Percentiles rank a stretch among this genome's conserved stretches.
Evolutionary conservation across 2,888 invertebrate genomes (phyloP).

Genomic region (Neria commutata): DNA sequence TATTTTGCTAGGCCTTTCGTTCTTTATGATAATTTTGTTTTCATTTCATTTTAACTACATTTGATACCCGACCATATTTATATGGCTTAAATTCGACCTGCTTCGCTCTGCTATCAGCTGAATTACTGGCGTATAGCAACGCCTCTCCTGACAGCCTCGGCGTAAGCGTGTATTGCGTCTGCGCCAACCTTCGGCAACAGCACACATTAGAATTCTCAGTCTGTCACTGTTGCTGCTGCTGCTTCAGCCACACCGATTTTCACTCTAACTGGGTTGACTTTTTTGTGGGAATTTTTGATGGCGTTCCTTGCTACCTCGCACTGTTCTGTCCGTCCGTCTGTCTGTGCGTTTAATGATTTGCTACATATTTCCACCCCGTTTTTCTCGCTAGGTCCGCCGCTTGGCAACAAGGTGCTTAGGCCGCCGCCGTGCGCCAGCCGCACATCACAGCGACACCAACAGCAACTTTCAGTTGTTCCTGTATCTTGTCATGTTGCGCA

Average conservation of each 20-base stretch:
- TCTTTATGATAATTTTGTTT: not conserved
- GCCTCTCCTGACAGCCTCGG: not conserved
- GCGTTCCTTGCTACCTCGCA: not conserved
- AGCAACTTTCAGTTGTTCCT: not conserved
- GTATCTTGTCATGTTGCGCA: not conserved
- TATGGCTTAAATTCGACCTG: too few species aligned
- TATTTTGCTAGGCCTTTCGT: not conserved
- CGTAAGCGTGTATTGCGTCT: too few species aligned
- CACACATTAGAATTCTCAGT: too few species aligned
- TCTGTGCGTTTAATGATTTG: too few species aligned
- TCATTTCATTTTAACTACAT: too few species aligned
- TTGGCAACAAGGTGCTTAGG: constrained; percentile 1
- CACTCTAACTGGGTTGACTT: not conserved
- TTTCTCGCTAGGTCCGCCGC: not conserved
- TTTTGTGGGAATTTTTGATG: not conserved
- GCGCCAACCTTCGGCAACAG: not conserved
- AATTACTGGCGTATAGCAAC: not conserved
- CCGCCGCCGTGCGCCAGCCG: not conserved
- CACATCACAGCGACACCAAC: not conserved
- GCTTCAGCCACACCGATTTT: not conserved
- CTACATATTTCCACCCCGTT: not conserved
- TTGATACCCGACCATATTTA: too few species aligned
- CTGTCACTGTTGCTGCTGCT: not conserved
- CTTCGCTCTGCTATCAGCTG: too few species aligned
- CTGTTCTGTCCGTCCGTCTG: too few species aligned